Evolutionary conservation across 2,797 vertebrate species (phyloP).

Genomic region (Chiroxiphia lanceolata): DNA sequence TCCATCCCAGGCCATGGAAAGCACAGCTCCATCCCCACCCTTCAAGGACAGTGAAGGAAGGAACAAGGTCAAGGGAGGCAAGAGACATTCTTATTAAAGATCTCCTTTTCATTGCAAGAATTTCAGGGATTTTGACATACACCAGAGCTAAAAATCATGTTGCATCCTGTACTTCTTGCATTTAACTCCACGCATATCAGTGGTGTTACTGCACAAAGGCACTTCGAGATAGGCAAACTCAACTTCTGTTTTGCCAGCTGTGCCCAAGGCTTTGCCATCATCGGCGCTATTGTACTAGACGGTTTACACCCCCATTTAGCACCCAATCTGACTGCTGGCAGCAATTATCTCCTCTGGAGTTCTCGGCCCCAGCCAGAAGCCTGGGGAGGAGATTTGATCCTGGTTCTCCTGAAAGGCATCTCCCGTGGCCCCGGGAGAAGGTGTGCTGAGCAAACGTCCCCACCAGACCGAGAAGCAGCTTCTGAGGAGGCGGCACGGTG

Average conservation of each 20-base stretch:
- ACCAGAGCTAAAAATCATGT: neutral
- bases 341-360: neutral
- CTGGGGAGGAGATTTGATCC: neutral
- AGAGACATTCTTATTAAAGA: neutral
- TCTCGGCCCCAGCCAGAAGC: neutral
- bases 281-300: slow-evolving; percentile 8
- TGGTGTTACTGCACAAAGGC: neutral
- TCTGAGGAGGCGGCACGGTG: neutral
- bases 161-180: neutral
- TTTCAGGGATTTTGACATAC: neutral
- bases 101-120: neutral
- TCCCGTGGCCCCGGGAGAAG: neutral
- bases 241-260: slow-evolving; percentile 14
- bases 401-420: neutral
- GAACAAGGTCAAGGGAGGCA: neutral
- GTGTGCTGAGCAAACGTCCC: neutral
- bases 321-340: slow-evolving; percentile 25
- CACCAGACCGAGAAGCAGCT: neutral
- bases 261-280: slow-evolving; percentile 15
- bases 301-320: slow-evolving; percentile 18
- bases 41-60: neutral
- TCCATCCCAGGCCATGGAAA: neutral
- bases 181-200: neutral
- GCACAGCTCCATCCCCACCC: neutral
- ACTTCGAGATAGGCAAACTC: neutral